phyloP scores from a whole-genome alignment of 2,113 vertebrate genomes.

The Tiliqua scincoides region DNA sequence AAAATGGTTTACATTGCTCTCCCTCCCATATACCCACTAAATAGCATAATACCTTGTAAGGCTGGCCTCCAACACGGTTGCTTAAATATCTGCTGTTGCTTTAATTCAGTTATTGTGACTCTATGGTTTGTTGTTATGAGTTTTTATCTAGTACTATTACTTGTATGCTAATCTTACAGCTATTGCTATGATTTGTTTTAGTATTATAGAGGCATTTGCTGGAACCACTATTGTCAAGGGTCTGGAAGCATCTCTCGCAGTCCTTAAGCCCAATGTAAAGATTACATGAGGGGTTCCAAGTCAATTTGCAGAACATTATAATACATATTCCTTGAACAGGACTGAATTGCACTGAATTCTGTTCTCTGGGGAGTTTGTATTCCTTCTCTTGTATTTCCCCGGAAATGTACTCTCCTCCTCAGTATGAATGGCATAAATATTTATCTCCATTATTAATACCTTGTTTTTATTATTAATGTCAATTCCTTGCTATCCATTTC shows the following conservation, averaged over 20 bases:
- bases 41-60: conserved; percentile 61
- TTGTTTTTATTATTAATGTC: not conserved
- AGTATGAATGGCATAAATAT: conserved; percentile 13
- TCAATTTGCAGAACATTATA: conserved; percentile 47
- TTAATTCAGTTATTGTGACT: conserved; percentile 72
- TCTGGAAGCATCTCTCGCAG: conserved; percentile 57
- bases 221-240: conserved; percentile 55
- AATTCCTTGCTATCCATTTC: conserved; percentile 39
- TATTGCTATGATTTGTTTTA: conserved; percentile 79
- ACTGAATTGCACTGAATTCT: conserved; percentile 39
- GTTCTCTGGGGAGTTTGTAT: not conserved
- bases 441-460: not conserved
- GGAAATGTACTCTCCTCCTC: conserved; percentile 3
- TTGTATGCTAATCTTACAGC: conserved; percentile 75
- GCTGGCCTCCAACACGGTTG: conserved; percentile 62
- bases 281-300: conserved; percentile 45
- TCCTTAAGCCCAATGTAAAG: conserved; percentile 36
- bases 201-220: conserved; percentile 61
- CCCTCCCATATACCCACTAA: conserved; percentile 53
- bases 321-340: conserved; percentile 46
- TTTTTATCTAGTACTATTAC: conserved; percentile 75
- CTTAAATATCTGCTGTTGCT: conserved; percentile 72
- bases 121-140: conserved; percentile 72
- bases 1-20: conserved; percentile 45
- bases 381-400: not conserved